Base-by-base conservation (phyloP, 2,888 invertebrate species). In the Coelopa pilipes region DNA sequence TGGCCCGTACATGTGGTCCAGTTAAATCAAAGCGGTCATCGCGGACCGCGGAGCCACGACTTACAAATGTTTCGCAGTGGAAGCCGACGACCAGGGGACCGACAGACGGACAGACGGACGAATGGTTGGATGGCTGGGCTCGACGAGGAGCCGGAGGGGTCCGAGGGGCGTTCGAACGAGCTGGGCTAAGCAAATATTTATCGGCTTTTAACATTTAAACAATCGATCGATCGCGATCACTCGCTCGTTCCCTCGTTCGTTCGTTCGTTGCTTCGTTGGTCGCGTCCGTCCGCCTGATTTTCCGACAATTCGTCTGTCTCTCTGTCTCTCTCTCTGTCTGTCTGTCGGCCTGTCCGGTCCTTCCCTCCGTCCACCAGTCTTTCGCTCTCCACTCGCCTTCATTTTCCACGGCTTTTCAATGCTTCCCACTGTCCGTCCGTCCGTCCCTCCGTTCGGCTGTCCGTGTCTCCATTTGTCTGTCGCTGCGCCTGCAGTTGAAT, bases 121-220 rank as follows among this genome's bases (percentile, higher is more conserved):
- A 7, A 7, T 4, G 34, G 34, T 34, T 7, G 34, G n/a, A 5
- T 53, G 53, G 49, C 49, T 15, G 13, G 10, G n/a, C n/a, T n/a
- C n/a, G n/a, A n/a, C n/a, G n/a, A n/a, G n/a, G n/a, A n/a, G n/a
- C n/a, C n/a, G n/a, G n/a, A n/a, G n/a, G n/a, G n/a, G n/a, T n/a
- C n/a, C 53, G 53, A 53, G 53, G n/a, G 53, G 15, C 53, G 34
- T 34, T n/a, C 34, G 34, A 34, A 34, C 34, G 34, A 34, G 34
- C 34, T 34, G 34, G 34, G 24, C n/a, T 62, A 71, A 63, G 49
- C 71, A 71, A 71, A 71, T 71, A 71, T 71, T 71, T 71, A 71
- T 71, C 63, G 71, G 63, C 63, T 62, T 71, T 71, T 71, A 71
- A 63, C 71, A 71, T 71, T 71, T 71, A 47, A 60, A 71, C 70